These are phyloP conservation scores for Magallana gigas DNA, from an alignment of 1,140 invertebrate species.

Conservation along the genomic window DNA sequence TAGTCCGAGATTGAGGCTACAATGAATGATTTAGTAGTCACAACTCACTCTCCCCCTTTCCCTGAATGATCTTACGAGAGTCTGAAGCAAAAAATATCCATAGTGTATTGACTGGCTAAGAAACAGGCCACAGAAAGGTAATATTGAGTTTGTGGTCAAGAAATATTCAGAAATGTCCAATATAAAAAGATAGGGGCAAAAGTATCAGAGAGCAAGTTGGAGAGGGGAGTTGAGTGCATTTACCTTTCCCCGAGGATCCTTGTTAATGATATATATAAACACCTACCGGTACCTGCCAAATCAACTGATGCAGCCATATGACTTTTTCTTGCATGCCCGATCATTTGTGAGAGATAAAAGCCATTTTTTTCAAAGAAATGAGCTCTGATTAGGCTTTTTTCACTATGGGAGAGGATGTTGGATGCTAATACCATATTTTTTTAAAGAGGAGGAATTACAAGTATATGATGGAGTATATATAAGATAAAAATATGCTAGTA, in stretches of 20 bases:
- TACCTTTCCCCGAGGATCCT: background rate
- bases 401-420: conserved; percentile 23
- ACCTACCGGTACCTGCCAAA: background rate
- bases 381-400: conserved; percentile 22
- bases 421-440: conserved; percentile 21
- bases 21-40: conserved; percentile 16
- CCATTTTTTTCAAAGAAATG: conserved; percentile 29
- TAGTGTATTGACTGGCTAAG: background rate
- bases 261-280: background rate
- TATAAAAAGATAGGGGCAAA: too few species aligned
- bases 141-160: background rate
- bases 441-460: background rate
- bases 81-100: background rate
- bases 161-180: background rate
- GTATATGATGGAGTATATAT: background rate
- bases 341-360: conserved; percentile 32
- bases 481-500: background rate
- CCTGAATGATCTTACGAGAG: background rate
- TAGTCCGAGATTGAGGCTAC: background rate
- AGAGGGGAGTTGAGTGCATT: background rate
- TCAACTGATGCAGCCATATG: conserved; percentile 1
- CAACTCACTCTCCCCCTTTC: background rate
- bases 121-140: background rate
- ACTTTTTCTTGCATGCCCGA: background rate
- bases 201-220: background rate